Evolutionary conservation across 2,113 vertebrate species (phyloP).

Genomic region (Seriola quinqueradiata): DNA sequence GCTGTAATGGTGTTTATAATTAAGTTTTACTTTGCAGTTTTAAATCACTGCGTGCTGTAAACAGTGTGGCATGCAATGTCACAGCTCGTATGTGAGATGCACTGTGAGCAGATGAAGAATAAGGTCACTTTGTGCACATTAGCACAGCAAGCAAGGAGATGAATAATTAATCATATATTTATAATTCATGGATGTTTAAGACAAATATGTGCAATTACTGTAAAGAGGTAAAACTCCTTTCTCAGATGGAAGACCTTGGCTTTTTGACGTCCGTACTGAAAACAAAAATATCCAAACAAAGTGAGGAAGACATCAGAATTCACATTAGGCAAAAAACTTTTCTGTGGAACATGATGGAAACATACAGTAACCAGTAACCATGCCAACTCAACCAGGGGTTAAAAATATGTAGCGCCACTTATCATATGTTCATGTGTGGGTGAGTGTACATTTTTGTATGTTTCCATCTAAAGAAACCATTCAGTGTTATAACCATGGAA

Average conservation of each 20-base stretch:
- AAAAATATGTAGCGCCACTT: background rate
- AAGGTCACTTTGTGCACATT: constrained; percentile 84
- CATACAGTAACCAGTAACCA: background rate
- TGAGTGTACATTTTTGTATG: background rate
- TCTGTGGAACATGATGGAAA: constrained; percentile 12
- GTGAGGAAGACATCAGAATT: background rate
- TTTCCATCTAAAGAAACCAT: background rate
- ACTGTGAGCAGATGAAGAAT: constrained; percentile 69
- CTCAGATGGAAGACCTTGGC: constrained; percentile 11
- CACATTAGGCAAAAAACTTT: background rate
- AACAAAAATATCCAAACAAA: constrained; percentile 22
- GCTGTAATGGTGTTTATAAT: background rate
- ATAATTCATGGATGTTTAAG: constrained; percentile 84
- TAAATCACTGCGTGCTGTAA: constrained; percentile 23
- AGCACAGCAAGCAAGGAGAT: constrained; percentile 74
- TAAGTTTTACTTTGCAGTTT: constrained; percentile 4
- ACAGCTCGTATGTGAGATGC: constrained; percentile 39
- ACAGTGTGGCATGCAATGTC: constrained; percentile 32
- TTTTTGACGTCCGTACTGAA: constrained; percentile 21
- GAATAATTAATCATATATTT: constrained; percentile 81
- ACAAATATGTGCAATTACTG: constrained; percentile 83
- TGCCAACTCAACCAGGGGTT: background rate
- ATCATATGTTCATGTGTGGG: background rate
- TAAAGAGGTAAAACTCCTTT: constrained; percentile 51
- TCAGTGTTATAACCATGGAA: background rate